Conservation (phyloP, 2,113 vertebrate species). For the Oncorhynchus masou region DNA sequence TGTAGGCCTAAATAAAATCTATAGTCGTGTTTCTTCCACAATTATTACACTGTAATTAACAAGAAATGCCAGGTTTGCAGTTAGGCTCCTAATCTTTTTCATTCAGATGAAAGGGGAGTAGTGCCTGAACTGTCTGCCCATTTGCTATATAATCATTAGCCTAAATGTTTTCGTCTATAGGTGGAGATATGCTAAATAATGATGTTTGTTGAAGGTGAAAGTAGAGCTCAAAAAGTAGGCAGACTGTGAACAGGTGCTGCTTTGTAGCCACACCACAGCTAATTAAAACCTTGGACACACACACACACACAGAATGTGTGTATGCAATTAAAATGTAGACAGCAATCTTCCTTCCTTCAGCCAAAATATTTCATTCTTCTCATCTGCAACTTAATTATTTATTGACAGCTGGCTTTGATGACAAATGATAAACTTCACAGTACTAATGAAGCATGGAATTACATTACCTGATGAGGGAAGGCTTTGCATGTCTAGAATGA, state of each 20-base stretch:
- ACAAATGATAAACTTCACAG: constrained; percentile 80
- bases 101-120: neutral
- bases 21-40: neutral
- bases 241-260: constrained; percentile 29
- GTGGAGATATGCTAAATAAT: neutral
- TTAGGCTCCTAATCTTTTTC: neutral
- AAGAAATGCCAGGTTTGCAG: too few species aligned
- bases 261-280: neutral
- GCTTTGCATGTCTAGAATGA: constrained; percentile 75
- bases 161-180: neutral
- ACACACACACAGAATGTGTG: neutral
- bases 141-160: neutral
- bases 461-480: constrained; percentile 79
- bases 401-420: constrained; percentile 78
- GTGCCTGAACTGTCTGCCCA: neutral
- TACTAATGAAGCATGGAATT: constrained; percentile 80
- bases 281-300: constrained; percentile 29
- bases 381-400: constrained; percentile 77
- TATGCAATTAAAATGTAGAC: constrained; percentile 61
- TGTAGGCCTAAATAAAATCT: neutral
- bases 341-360: constrained; percentile 51
- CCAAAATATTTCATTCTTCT: constrained; percentile 71
- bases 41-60: neutral
- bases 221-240: constrained; percentile 35
- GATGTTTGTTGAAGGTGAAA: constrained; percentile 38